These are phyloP conservation scores for Picathartes gymnocephalus DNA, from an alignment of 2,113 vertebrate genomes.

Conservation along the genomic window DNA sequence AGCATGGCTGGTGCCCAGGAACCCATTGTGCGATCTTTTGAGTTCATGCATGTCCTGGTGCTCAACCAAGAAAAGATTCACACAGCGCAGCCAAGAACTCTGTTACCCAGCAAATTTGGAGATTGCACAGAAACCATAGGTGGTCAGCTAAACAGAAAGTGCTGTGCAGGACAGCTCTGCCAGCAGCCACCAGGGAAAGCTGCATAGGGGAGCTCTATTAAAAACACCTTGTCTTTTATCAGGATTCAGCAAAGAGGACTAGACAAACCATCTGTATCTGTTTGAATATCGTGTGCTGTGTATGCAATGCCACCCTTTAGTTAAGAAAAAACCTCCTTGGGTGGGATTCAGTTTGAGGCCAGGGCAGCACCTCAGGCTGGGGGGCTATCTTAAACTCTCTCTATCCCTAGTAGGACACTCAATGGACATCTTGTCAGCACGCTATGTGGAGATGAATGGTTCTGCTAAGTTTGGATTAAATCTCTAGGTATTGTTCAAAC, in stretches of 20 bases:
- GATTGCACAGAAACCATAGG: neutral
- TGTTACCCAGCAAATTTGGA: neutral
- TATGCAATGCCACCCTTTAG: neutral
- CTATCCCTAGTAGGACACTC: neutral
- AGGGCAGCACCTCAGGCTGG: neutral
- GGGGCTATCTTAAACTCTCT: neutral
- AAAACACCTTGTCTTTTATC: neutral
- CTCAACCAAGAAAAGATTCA: neutral
- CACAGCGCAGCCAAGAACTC: neutral
- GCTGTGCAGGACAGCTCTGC: neutral
- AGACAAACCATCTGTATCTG: neutral
- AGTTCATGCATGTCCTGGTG: neutral
- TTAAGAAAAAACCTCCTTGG: neutral
- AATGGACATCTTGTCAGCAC: neutral
- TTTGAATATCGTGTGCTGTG: neutral
- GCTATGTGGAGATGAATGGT: neutral
- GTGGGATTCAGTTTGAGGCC: neutral
- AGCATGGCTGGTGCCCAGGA: neutral
- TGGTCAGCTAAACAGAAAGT: conserved; percentile 16
- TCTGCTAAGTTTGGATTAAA: neutral
- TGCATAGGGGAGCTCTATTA: neutral
- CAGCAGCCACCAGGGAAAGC: neutral
- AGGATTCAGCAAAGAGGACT: neutral
- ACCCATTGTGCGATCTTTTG: neutral
- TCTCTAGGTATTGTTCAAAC: neutral